A percentile compares a stretch with the other conserved stretches of the same genome.
Evolutionary conservation across 2,888 invertebrate species (phyloP).

Genomic region (Eristalis tenax): DNA sequence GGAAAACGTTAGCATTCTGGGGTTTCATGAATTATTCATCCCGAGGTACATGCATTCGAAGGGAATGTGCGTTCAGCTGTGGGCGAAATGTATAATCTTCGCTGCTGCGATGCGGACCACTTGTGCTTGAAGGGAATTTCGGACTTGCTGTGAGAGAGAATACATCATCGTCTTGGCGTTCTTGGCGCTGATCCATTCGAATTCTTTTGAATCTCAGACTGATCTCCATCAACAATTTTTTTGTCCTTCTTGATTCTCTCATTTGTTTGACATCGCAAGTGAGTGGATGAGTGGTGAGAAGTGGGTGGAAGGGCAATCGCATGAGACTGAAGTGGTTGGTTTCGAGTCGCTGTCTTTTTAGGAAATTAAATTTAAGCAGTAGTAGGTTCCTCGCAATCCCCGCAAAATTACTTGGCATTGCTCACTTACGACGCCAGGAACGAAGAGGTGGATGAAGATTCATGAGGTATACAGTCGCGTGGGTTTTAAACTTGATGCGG

Average conservation of each 20-base stretch:
- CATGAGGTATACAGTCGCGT: too few relatives aligned
- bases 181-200: constrained; percentile 18
- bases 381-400: too few relatives aligned
- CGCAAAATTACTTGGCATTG: too few relatives aligned
- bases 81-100: constrained; percentile 20
- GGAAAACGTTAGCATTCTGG: constrained; percentile 32
- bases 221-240: not conserved
- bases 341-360: too few relatives aligned
- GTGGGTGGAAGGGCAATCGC: not conserved
- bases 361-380: too few relatives aligned
- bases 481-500: too few relatives aligned
- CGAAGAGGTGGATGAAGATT: too few relatives aligned
- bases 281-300: not conserved
- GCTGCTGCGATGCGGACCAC: not conserved
- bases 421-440: too few relatives aligned
- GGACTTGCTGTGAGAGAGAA: not conserved
- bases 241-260: not conserved
- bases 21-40: constrained; percentile 49
- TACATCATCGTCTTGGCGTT: not conserved
- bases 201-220: constrained; percentile 18
- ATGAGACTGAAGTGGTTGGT: not conserved
- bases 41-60: not conserved
- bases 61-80: constrained; percentile 1
- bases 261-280: not conserved
- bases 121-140: not conserved